A percentile compares a stretch with the other conserved stretches of the same genome.
phyloP scores from a whole-genome alignment of 2,888 invertebrate genomes.

The Lithophane ornitopus region DNA sequence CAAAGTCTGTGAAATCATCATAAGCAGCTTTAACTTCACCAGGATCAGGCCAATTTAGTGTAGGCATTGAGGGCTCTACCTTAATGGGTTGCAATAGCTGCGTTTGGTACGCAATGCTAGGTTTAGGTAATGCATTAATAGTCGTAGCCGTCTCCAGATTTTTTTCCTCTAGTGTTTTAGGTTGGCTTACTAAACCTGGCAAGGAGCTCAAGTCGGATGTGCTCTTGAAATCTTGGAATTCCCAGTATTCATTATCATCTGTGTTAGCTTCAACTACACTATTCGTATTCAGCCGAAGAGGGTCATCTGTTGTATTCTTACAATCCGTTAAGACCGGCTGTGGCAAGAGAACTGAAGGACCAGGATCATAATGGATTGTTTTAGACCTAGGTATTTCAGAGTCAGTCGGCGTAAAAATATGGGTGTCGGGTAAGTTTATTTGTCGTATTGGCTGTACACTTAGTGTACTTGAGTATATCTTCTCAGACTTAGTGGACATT shows the following conservation, averaged over 20 bases:
- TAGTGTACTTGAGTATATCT: conserved; percentile 83
- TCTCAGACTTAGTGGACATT: conserved; percentile 77
- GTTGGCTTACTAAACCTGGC: conserved; percentile 35
- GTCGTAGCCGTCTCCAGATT: conserved; percentile 55
- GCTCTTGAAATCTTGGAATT: conserved; percentile 86
- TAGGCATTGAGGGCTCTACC: conserved; percentile 83
- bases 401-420: conserved; percentile 89
- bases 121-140: conserved; percentile 64
- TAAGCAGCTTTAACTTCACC: conserved; percentile 87
- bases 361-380: conserved; percentile 86
- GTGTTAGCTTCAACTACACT: conserved; percentile 52
- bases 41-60: conserved; percentile 89
- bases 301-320: conserved; percentile 62
- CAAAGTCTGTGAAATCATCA: conserved; percentile 86
- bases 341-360: conserved; percentile 77
- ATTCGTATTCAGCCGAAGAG: conserved; percentile 23
- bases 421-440: conserved; percentile 88
- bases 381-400: conserved; percentile 89
- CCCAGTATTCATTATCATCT: conserved; percentile 83
- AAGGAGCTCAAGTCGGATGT: conserved; percentile 60
- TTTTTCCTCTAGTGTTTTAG: conserved; percentile 47
- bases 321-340: conserved; percentile 69
- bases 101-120: conserved; percentile 74
- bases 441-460: conserved; percentile 86
- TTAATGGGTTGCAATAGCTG: conserved; percentile 86